A percentile compares a stretch with the other conserved stretches of the same genome.
phyloP scores from a whole-genome alignment of 2,888 invertebrate genomes.

The Parasteatoda lunata region DNA sequence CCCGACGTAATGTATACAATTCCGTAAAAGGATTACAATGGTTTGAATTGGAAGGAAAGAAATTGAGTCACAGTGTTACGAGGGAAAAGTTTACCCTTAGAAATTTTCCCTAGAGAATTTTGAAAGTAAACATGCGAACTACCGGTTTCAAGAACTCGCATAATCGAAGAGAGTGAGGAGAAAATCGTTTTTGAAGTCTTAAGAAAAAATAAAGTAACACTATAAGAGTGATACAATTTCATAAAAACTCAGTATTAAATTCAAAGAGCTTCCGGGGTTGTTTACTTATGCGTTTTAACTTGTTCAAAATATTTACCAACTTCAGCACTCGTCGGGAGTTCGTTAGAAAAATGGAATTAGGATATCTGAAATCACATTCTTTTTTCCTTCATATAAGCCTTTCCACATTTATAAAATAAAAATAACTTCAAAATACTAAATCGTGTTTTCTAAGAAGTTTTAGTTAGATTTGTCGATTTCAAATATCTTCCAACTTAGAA shows the following conservation, averaged over 20 bases:
- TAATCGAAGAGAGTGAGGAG: neutral
- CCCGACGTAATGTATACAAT: slow-evolving; percentile 12
- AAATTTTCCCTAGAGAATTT: neutral
- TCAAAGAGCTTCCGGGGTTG: neutral
- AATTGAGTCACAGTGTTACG: slow-evolving; percentile 17
- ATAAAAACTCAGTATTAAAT: neutral
- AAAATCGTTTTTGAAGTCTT: neutral
- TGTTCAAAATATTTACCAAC: neutral
- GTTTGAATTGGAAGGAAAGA: slow-evolving; percentile 9
- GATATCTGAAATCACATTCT: no score
- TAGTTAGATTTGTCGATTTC: no score
- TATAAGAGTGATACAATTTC: neutral
- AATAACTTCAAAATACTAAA: no score
- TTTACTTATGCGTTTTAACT: neutral
- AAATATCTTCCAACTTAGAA: no score
- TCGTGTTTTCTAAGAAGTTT: no score
- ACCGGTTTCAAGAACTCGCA: neutral
- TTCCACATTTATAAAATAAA: no score
- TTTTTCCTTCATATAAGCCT: no score
- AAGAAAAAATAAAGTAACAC: neutral
- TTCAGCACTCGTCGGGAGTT: neutral
- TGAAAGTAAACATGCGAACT: slow-evolving; percentile 9
- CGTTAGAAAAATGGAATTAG: no score
- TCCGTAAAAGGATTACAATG: slow-evolving; percentile 4
- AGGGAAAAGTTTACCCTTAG: slow-evolving; percentile 7